These are phyloP conservation scores for Parapsyche elsis DNA, from an alignment of 1,140 invertebrate genomes.

Conservation along the genomic window DNA sequence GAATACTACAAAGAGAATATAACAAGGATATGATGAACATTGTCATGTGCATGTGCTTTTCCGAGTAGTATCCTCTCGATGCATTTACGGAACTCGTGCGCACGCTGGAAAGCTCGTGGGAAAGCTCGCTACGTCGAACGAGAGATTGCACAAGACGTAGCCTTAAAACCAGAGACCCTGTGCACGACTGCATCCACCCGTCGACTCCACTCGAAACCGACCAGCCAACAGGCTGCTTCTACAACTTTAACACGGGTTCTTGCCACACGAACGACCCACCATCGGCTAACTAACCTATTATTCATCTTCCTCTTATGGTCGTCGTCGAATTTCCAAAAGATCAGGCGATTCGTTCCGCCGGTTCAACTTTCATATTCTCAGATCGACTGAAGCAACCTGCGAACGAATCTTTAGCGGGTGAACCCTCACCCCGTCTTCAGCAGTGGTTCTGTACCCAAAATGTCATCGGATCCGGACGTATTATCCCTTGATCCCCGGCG, in stretches of 20 bases:
- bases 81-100: not conserved
- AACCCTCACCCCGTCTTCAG: too few relatives aligned
- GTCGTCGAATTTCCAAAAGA: not conserved
- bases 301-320: not conserved
- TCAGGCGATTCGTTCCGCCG: too few relatives aligned
- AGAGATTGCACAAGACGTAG: slow-evolving; percentile 22
- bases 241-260: slow-evolving; percentile 13
- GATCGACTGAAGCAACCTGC: too few relatives aligned
- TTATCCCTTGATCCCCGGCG: too few relatives aligned
- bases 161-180: slow-evolving; percentile 37
- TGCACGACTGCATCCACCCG: slow-evolving; percentile 46
- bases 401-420: too few relatives aligned
- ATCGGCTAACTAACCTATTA: slow-evolving; percentile 29
- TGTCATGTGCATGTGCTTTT: too few relatives aligned
- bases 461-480: too few relatives aligned
- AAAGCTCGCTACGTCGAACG: not conserved
- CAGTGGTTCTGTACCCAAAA: too few relatives aligned
- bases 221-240: too few relatives aligned
- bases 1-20: too few relatives aligned
- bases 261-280: not conserved
- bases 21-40: too few relatives aligned
- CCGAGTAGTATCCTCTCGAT: not conserved
- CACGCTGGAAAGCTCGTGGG: slow-evolving; percentile 2
- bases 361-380: too few relatives aligned
- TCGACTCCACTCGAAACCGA: not conserved